These are phyloP conservation scores for Macaca fascicularis DNA, from an alignment of 2,113 vertebrate species.

Conservation along the genomic window DNA sequence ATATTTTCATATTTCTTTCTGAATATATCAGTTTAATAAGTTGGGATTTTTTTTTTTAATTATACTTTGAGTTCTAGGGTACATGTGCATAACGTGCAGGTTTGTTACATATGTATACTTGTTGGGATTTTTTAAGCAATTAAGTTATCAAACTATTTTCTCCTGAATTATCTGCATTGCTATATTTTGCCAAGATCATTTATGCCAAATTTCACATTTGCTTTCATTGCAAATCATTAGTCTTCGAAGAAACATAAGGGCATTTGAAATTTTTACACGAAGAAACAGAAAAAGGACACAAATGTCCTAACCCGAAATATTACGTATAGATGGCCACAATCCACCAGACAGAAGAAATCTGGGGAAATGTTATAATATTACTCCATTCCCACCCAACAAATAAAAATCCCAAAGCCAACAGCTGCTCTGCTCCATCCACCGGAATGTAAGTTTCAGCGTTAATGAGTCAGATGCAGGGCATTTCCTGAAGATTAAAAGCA, in stretches of 20 bases:
- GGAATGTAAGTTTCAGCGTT: slow-evolving; percentile 11
- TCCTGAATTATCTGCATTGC: background rate
- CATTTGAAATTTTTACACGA: background rate
- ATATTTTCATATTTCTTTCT: slow-evolving; percentile 40
- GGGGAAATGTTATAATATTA: background rate
- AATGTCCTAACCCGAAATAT: background rate
- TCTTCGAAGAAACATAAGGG: slow-evolving; percentile 14
- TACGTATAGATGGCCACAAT: background rate
- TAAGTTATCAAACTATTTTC: slow-evolving; percentile 21
- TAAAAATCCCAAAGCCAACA: background rate
- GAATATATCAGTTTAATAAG: slow-evolving; percentile 21
- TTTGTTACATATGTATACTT: no score
- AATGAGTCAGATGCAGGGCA: slow-evolving; percentile 3
- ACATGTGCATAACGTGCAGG: no score
- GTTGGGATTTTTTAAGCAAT: slow-evolving; percentile 5
- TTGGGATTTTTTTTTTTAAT: background rate
- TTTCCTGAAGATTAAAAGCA: slow-evolving; percentile 21
- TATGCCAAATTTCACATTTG: slow-evolving; percentile 19
- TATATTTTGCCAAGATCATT: background rate
- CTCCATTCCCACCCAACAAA: background rate
- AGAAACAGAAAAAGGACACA: background rate
- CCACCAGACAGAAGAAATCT: background rate
- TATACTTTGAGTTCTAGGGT: no score
- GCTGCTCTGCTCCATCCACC: background rate
- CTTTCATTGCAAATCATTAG: slow-evolving; percentile 14